Conservation (phyloP, 2,113 vertebrate genomes). For the Melanotaenia duboulayi region DNA sequence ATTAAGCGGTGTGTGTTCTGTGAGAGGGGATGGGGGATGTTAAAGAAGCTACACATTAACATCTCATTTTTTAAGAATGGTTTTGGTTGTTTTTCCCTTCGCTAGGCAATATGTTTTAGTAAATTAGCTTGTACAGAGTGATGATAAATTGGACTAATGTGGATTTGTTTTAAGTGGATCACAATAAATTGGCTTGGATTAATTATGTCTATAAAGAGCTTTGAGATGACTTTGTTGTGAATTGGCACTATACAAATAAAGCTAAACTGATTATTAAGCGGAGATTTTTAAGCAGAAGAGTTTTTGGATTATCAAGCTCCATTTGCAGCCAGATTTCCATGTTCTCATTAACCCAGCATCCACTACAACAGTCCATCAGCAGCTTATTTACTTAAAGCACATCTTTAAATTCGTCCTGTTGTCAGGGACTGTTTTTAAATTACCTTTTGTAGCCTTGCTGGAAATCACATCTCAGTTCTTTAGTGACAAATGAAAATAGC, state of each 20-base stretch:
- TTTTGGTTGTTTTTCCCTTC: slow-evolving; percentile 19
- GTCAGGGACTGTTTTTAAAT: slow-evolving; percentile 44
- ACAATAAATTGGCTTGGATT: no score
- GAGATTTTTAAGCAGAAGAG: slow-evolving; percentile 16
- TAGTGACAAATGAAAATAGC: slow-evolving; percentile 32
- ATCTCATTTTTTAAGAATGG: slow-evolving; percentile 16
- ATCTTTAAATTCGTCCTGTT: slow-evolving; percentile 22
- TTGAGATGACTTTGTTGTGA: no score
- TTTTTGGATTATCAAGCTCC: slow-evolving; percentile 17
- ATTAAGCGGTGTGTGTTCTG: slow-evolving; percentile 13
- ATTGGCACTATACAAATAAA: no score
- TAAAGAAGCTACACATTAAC: not conserved
- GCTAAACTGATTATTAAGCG: slow-evolving; percentile 14
- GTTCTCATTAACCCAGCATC: not conserved
- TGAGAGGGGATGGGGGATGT: not conserved
- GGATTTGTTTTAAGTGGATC: no score
- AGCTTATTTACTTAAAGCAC: slow-evolving; percentile 24
- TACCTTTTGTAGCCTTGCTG: slow-evolving; percentile 6
- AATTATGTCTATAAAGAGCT: no score
- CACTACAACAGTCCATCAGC: slow-evolving; percentile 23
- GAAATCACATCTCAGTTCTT: slow-evolving; percentile 19
- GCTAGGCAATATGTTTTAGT: no score
- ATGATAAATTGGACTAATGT: no score
- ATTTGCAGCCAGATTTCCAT: slow-evolving; percentile 39
- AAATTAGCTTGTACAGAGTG: no score